These are phyloP conservation scores for Spodoptera exigua DNA, from an alignment of 2,888 invertebrate species.

Conservation along the genomic window DNA sequence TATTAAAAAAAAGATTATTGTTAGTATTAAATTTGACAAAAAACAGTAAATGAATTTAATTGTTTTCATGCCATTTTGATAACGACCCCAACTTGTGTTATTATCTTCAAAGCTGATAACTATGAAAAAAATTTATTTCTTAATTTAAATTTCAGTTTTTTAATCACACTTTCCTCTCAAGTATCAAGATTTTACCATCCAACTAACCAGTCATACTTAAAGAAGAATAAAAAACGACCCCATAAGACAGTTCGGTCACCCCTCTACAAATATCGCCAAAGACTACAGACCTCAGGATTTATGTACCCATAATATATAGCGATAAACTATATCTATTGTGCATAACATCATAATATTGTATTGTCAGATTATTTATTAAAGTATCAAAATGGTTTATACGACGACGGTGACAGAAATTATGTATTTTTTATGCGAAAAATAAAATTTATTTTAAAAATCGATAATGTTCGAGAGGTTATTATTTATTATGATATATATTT, in stretches of 20 bases:
- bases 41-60: too few species aligned
- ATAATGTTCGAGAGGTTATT: conserved; percentile 4
- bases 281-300: conserved; percentile 70
- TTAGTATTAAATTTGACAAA: too few species aligned
- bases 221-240: conserved; percentile 36
- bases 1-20: too few species aligned
- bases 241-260: conserved; percentile 68
- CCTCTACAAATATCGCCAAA: conserved; percentile 74
- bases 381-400: conserved; percentile 45
- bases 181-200: conserved; percentile 63
- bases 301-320: conserved; percentile 82
- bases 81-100: too few species aligned
- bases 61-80: too few species aligned
- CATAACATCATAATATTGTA: conserved; percentile 85
- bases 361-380: conserved; percentile 80
- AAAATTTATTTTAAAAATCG: conserved; percentile 25
- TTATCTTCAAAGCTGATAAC: too few species aligned
- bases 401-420: conserved; percentile 1
- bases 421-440: conserved; percentile 22
- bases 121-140: too few species aligned
- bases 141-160: too few species aligned
- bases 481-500: not conserved
- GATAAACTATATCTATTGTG: conserved; percentile 73
- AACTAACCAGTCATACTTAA: conserved; percentile 21
- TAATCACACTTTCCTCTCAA: conserved; percentile 7